Base-by-base conservation (phyloP, 1,140 invertebrate genomes). In the Ridgeia piscesae region DNA sequence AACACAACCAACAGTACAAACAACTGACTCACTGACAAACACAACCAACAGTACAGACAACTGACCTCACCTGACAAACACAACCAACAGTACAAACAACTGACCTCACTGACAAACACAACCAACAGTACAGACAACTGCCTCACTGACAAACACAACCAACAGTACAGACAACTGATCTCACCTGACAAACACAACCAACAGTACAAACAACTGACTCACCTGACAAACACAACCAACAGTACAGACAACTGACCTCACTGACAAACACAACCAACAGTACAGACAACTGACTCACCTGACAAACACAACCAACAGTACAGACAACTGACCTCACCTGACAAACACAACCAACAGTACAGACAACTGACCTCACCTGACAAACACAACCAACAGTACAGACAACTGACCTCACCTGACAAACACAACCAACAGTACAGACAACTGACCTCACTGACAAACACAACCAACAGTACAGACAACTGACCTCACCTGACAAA, bases 381-480 rank as follows among this genome's bases (percentile, higher is more conserved):
- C n/a, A n/a, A n/a, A n/a, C n/a, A n/a, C n/a, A n/a, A n/a, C n/a
- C n/a, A n/a, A 96, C 99, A 99, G 96, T 99, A 99, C 95, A 98
- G 98, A 96, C 99, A 99, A 6, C 99, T 99, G 95, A 98, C 97
- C 93, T 99, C 98, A 93, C 91, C 91, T 91, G 88, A 17, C n/a
- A 89, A 89, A 89, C 88, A 89, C 42, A 42, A 11, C 4, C 42
- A 42, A 42, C 42, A 42, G 42, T 42, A 42, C 42, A 42, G 4
- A 6, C 42, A 42, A n/a, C n/a, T n/a, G n/a, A n/a, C n/a, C n/a
- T n/a, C n/a, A n/a, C n/a, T n/a, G n/a, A n/a, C n/a, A n/a, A n/a
- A n/a, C n/a, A n/a, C n/a, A n/a, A n/a, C n/a, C n/a, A n/a, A 96
- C 99, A 99, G 96, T 99, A 99, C 95, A 98, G 98, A 96, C 99